These are phyloP conservation scores for Stenolophus ochropezus DNA, from an alignment of 2,888 invertebrate species.

Conservation along the genomic window DNA sequence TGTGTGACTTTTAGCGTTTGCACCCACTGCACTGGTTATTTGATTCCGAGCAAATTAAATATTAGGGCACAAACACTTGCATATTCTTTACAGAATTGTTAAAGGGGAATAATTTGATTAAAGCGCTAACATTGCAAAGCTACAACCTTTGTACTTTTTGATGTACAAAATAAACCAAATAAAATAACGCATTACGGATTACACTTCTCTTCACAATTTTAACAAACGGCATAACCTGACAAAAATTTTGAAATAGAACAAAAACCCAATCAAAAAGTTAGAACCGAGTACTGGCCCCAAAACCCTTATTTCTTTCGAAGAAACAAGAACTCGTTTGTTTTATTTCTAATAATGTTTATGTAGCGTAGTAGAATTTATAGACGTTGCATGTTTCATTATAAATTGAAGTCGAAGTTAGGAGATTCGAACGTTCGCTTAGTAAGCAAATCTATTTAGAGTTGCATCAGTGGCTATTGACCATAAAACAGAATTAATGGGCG, in stretches of 20 bases:
- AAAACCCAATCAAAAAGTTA: no score
- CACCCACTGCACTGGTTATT: neutral
- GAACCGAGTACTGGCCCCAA: no score
- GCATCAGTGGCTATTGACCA: neutral
- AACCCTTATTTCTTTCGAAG: no score
- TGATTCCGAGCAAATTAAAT: constrained; percentile 17
- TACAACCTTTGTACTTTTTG: neutral
- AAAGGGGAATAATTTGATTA: neutral
- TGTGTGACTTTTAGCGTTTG: constrained; percentile 7
- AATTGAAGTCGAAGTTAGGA: neutral
- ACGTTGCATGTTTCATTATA: neutral
- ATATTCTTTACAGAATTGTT: neutral
- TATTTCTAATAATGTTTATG: neutral
- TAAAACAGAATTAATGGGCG: neutral
- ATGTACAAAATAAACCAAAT: no score
- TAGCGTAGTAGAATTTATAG: neutral
- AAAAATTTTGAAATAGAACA: no score
- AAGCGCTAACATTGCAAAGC: neutral
- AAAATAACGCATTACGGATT: no score
- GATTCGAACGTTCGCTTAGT: neutral
- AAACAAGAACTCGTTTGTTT: no score
- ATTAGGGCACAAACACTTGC: neutral
- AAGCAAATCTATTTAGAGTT: neutral
- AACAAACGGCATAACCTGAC: no score
- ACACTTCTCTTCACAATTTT: no score